Evolutionary conservation across 2,797 vertebrate species (phyloP), one percentile per base, ranked within the genome.

Genomic region (Pangasius krempfi): DNA sequence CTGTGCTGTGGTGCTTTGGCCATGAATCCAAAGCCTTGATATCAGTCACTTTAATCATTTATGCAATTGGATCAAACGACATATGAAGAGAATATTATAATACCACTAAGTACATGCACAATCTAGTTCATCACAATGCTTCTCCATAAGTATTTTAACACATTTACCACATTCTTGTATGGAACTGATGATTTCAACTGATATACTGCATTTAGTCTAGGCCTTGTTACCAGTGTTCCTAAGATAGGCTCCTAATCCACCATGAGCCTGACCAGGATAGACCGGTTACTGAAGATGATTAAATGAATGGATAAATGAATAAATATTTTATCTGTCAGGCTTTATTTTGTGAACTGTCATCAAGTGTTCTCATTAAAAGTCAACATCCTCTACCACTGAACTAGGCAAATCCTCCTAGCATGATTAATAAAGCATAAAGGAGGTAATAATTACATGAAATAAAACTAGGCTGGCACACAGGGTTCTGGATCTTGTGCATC

Each of bases 401-500:
- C 54, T 25, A 66, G 89, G 88, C 86, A 78, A 76, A 85, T 58
- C 89, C 78, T 89, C 75, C 84, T 33, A 87, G 75, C 40, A 87
- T 81, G 66, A 73, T 91, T 76, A 90, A 88, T 81, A 85, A 85
- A 87, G 72, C 68, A 82, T 80, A 66, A 90, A 87, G 76, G 22
- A 85, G 86, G 72, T 84, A 86, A 85, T 89, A 87, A 90, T 90
- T 89, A 85, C 73, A 88, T 80, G 83, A 60, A 87, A 86, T 66
- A 86, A 66, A 81, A 75, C 83, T 86, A 82, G 83, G 68, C 72
- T 88, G 86, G 70, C 89, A 91, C 85, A 86, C 47, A 81, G 70
- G 64, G 83, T 64, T 78, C 72, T 84, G 64, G 64, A 86, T 73
- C 66, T 84, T 88, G 56, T 85, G 85, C 87, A 58, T 88, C 81